phyloP scores from a whole-genome alignment of 64 coral and sea anemone species.

The Pocillopora damicornis region DNA sequence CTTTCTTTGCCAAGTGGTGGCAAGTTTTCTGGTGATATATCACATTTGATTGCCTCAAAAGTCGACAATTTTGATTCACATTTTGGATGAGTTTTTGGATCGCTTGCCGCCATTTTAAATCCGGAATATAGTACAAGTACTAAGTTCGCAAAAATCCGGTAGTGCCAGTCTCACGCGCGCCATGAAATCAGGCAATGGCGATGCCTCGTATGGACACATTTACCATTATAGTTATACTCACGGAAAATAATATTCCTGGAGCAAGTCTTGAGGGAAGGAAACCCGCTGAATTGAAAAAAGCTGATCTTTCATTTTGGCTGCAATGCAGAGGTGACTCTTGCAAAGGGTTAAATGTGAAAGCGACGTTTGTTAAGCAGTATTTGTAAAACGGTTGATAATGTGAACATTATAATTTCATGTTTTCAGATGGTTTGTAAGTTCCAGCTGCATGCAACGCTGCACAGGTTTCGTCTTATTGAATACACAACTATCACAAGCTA shows the following conservation, averaged over 20 bases:
- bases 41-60: not conserved
- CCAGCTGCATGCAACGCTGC: not conserved
- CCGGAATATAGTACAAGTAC: not conserved
- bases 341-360: not conserved
- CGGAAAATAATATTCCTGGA: constrained; percentile 14
- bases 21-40: too few species aligned
- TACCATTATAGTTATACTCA: not conserved
- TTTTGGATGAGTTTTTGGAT: not conserved
- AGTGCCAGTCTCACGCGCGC: constrained; percentile 10
- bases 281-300: constrained; percentile 1
- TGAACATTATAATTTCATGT: not conserved
- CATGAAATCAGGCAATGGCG: constrained; percentile 28
- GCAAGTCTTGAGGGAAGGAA: constrained; percentile 14
- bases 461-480: not conserved
- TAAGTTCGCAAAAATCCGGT: constrained; percentile 35
- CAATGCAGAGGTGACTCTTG: constrained; percentile 21
- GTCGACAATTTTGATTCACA: constrained; percentile 21
- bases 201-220: not conserved
- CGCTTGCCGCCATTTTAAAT: not conserved
- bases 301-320: constrained; percentile 20
- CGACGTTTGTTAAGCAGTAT: not conserved
- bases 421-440: not conserved
- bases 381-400: not conserved
- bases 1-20: not conserved
- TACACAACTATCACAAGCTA: not conserved